These are phyloP conservation scores for Aphelenchoides fujianensis DNA, from an alignment of 1,140 invertebrate species.

Conservation along the genomic window DNA sequence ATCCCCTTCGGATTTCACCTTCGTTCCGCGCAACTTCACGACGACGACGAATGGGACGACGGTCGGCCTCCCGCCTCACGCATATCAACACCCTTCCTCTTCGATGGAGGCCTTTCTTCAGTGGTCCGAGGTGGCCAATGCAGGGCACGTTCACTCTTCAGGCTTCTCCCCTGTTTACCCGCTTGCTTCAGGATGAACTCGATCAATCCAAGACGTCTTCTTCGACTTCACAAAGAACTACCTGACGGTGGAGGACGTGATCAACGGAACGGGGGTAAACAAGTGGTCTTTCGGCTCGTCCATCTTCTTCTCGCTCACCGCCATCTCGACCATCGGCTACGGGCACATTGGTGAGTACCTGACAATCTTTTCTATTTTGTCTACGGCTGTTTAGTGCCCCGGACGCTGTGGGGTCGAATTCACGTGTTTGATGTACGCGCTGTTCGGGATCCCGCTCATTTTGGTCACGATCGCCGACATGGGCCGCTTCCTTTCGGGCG, in stretches of 20 bases:
- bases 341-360: conserved; percentile 27
- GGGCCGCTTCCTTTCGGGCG: conserved; percentile 62
- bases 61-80: conserved; percentile 16
- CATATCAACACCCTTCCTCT: conserved; percentile 12
- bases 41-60: conserved; percentile 27
- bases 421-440: conserved; percentile 66
- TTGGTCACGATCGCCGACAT: conserved; percentile 67
- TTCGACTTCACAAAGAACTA: conserved; percentile 62
- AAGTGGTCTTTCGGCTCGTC: conserved; percentile 61
- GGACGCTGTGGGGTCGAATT: conserved; percentile 65
- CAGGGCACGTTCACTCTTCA: conserved; percentile 17
- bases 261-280: conserved; percentile 49
- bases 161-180: background rate
- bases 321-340: conserved; percentile 61
- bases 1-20: conserved; percentile 14
- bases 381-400: conserved; percentile 66
- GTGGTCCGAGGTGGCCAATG: conserved; percentile 38
- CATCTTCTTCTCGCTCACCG: conserved; percentile 62
- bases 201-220: conserved; percentile 61
- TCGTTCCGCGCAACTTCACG: background rate
- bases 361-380: conserved; percentile 50
- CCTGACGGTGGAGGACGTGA: conserved; percentile 56
- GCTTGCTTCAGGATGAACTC: conserved; percentile 57
- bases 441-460: conserved; percentile 67
- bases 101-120: conserved; percentile 21